Conservation (phyloP, 2,797 vertebrate genomes). For the Anolis apletophallus region DNA sequence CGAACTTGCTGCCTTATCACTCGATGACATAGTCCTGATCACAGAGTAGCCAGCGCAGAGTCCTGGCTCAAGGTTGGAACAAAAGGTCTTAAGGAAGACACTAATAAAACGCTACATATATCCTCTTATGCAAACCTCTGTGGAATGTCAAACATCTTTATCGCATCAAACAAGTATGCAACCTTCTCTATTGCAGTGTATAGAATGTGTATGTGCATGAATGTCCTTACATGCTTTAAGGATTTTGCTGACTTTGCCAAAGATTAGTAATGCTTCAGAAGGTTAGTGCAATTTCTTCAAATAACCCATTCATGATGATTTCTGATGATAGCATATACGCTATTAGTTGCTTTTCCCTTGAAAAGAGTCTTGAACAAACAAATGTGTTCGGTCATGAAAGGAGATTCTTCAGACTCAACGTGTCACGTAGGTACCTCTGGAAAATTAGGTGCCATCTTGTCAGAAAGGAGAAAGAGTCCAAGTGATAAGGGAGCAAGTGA, state of each 20-base stretch:
- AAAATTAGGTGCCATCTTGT: not conserved
- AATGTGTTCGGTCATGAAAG: not conserved
- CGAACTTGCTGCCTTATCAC: slow-evolving; percentile 28
- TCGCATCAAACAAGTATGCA: not conserved
- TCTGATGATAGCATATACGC: not conserved
- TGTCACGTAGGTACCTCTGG: not conserved
- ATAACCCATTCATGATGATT: not conserved
- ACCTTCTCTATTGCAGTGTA: not conserved
- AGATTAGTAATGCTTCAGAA: slow-evolving; percentile 15
- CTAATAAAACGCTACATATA: slow-evolving; percentile 19
- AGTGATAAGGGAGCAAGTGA: not conserved
- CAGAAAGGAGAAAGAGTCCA: not conserved
- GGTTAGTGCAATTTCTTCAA: slow-evolving; percentile 24
- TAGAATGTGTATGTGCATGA: not conserved
- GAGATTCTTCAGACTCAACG: not conserved
- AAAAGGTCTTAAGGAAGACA: slow-evolving; percentile 4
- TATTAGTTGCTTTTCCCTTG: not conserved
- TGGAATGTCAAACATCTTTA: not conserved
- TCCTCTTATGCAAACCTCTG: slow-evolving; percentile 20
- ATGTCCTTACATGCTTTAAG: slow-evolving; percentile 16
- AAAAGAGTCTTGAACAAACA: not conserved
- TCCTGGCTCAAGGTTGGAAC: slow-evolving; percentile 4
- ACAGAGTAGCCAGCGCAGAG: slow-evolving; percentile 27
- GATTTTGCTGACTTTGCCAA: slow-evolving; percentile 7
- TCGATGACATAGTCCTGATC: slow-evolving; percentile 32